phyloP scores from a whole-genome alignment of 2,797 vertebrate genomes.

The Chrysocyon brachyurus region DNA sequence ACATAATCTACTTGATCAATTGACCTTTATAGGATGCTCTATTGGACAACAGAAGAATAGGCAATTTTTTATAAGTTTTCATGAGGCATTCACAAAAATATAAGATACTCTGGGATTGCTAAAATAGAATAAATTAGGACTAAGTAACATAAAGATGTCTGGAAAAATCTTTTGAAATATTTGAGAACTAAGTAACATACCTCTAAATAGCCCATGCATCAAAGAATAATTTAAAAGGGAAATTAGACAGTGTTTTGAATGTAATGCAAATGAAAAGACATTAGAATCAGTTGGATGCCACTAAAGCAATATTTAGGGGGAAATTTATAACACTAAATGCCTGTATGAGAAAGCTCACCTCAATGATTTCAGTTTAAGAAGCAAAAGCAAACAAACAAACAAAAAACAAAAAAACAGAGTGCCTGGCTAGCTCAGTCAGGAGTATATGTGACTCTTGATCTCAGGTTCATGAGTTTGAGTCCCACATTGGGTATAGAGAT shows the following conservation, averaged over 20 bases:
- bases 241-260: not conserved
- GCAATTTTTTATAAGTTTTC: not conserved
- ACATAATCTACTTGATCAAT: not conserved
- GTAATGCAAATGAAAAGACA: not conserved
- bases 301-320: not conserved
- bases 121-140: slow-evolving; percentile 20
- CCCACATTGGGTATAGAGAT: not conserved
- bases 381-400: no score
- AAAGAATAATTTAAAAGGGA: not conserved
- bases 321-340: not conserved
- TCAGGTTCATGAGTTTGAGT: not conserved
- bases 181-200: not conserved
- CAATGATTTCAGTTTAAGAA: not conserved
- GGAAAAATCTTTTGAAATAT: not conserved
- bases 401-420: not conserved
- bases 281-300: not conserved
- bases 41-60: not conserved
- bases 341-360: not conserved
- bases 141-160: not conserved
- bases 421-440: not conserved
- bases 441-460: not conserved
- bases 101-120: not conserved
- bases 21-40: not conserved
- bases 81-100: not conserved
- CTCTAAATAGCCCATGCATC: not conserved